Base-by-base conservation (phyloP, 2,888 invertebrate genomes). In the Tineola bisselliella region DNA sequence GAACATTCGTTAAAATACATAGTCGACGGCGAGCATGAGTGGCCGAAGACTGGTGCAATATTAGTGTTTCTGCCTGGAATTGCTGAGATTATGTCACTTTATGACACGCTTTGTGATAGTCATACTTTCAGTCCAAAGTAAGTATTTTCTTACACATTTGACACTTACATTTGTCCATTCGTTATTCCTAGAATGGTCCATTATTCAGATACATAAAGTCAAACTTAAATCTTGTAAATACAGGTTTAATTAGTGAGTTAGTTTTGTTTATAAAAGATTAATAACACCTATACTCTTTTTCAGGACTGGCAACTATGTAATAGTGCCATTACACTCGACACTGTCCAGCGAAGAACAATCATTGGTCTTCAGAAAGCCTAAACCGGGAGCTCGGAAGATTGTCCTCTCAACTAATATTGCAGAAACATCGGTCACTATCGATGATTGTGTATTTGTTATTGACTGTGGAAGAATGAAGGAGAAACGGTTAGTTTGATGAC, bases 381-480 rank as follows among this genome's bases (percentile, higher is more conserved):
- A 90, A 33, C 75, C 84, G 0, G 93, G 93, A 0, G 89, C 90
- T 17, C 87, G 97, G 38, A 98, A 98, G 88, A 95, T 98, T 63
- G 93, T 96, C 0, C 82, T 98, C 0, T 91, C 92, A 1, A 98
- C 98, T 0, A 98, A 98, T 73, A 94, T 98, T 63, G 97, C 98
- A 0, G 98, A 98, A 84, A 98, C 97, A 0, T 97, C 97, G 0
- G 91, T 98, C 8, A 98, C 98, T 6, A 97, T 98, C 64, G 95
- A 97, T 70, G 97, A 98, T 81, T 97, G 98, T 67, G 95, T 97
- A 0, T 98, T 94, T 74, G 98, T 98, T 0, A 89, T 98, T 52
- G 97, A 98, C 75, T 92, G 92, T 61, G 98, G 98, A 0, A 90
- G 94, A 77, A 97, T 97, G 92, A 97, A 96, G 79, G 96, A 97